Conservation (phyloP, 2,888 invertebrate genomes). For the Cerastis rubricosa region DNA sequence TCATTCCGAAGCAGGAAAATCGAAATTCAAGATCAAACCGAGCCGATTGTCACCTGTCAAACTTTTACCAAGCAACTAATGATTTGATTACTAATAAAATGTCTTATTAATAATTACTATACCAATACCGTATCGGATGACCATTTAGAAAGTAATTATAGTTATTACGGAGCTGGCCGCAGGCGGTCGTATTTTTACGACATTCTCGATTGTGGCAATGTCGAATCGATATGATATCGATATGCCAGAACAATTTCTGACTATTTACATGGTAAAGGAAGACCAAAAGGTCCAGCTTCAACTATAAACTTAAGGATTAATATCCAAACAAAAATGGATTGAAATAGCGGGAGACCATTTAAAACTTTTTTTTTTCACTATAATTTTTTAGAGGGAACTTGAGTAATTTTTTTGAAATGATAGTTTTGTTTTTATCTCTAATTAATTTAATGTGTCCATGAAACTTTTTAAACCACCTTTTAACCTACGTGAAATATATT, state of each 20-base stretch:
- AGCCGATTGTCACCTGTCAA: constrained; percentile 35
- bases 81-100: constrained; percentile 18
- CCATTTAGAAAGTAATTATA: constrained; percentile 52
- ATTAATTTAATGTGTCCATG: too few relatives aligned
- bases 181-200: constrained; percentile 47
- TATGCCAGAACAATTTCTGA: constrained; percentile 17
- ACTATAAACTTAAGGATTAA: too few relatives aligned
- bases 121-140: constrained; percentile 30
- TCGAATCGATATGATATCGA: constrained; percentile 34
- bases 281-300: too few relatives aligned
- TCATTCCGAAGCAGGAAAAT: neutral
- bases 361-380: too few relatives aligned
- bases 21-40: constrained; percentile 12
- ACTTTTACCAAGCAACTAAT: neutral
- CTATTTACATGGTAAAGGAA: neutral
- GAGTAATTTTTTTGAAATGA: too few relatives aligned
- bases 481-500: too few relatives aligned
- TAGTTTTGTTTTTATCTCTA: too few relatives aligned
- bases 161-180: constrained; percentile 24
- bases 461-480: too few relatives aligned
- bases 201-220: constrained; percentile 25
- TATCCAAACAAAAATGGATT: too few relatives aligned
- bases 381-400: too few relatives aligned
- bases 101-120: constrained; percentile 22
- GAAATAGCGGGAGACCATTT: too few relatives aligned